Conservation (phyloP, 92 coral and sea anemone species). For the Actinernus sp. region DNA sequence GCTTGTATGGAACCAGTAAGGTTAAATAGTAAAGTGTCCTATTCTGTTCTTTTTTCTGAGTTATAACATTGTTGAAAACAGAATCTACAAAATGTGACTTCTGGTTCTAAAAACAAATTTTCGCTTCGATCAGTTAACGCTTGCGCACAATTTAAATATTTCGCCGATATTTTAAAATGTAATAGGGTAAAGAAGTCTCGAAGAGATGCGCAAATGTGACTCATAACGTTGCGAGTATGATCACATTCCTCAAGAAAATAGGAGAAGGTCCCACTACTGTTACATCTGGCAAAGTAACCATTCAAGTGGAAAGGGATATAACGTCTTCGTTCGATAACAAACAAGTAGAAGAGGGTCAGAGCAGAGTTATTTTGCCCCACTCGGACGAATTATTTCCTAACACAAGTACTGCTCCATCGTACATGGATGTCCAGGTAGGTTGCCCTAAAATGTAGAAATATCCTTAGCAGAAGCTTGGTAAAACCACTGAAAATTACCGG, state of each 20-base stretch:
- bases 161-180: too few species aligned
- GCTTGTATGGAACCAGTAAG: too few species aligned
- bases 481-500: too few species aligned
- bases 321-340: constrained; percentile 49
- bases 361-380: constrained; percentile 58
- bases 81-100: too few species aligned
- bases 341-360: constrained; percentile 24
- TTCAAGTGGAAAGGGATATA: constrained; percentile 46
- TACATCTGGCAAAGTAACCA: constrained; percentile 28
- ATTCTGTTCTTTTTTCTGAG: too few species aligned
- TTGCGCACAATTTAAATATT: too few species aligned
- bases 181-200: constrained; percentile 34
- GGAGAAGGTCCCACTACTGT: constrained; percentile 45
- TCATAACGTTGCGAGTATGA: constrained; percentile 14
- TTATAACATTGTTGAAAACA: too few species aligned
- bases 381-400: constrained; percentile 42
- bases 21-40: too few species aligned
- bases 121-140: too few species aligned
- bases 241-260: constrained; percentile 27
- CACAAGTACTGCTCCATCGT: constrained; percentile 1
- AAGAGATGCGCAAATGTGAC: constrained; percentile 25
- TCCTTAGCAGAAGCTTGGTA: too few species aligned
- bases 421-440: constrained; percentile 37
- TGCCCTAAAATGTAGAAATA: too few species aligned
- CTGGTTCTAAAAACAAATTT: too few species aligned